Percentiles rank a stretch among this genome's conserved stretches.
phyloP scores from a whole-genome alignment of 2,113 vertebrate species.

The Tichodroma muraria region DNA sequence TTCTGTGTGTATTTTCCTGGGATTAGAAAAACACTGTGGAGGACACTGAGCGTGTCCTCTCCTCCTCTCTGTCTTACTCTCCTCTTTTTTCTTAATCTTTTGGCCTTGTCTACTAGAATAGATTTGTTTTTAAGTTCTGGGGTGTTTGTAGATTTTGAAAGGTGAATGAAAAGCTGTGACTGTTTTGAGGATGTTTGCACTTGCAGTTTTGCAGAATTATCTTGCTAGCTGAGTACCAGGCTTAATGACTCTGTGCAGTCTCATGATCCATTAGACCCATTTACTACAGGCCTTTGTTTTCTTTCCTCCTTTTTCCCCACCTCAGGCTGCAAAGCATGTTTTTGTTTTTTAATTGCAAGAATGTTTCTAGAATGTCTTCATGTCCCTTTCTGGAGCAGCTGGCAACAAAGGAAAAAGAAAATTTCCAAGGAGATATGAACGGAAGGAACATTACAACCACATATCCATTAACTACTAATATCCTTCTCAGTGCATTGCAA shows the following conservation, averaged over 20 bases:
- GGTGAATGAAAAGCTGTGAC: background rate
- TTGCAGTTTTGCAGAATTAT: background rate
- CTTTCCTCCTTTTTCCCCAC: background rate
- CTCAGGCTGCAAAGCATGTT: background rate
- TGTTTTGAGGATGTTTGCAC: background rate
- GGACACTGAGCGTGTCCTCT: background rate
- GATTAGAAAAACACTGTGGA: background rate
- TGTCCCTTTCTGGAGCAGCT: background rate
- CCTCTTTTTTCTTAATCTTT: background rate
- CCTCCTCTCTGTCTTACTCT: background rate
- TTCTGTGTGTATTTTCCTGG: background rate
- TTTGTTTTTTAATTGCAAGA: background rate
- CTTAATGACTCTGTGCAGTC: background rate
- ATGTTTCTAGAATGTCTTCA: background rate
- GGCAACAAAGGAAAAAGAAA: background rate
- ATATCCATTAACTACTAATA: background rate
- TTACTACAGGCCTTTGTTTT: background rate
- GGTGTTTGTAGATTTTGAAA: background rate
- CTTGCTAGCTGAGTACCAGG: background rate
- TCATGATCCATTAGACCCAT: background rate
- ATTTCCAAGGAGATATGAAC: background rate
- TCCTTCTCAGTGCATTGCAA: background rate
- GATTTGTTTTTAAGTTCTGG: background rate
- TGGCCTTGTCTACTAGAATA: background rate
- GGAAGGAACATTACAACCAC: background rate